Percentiles rank a stretch among this genome's conserved stretches.
Conservation (phyloP, 2,797 vertebrate species). For the Pempheris klunzingeri region DNA sequence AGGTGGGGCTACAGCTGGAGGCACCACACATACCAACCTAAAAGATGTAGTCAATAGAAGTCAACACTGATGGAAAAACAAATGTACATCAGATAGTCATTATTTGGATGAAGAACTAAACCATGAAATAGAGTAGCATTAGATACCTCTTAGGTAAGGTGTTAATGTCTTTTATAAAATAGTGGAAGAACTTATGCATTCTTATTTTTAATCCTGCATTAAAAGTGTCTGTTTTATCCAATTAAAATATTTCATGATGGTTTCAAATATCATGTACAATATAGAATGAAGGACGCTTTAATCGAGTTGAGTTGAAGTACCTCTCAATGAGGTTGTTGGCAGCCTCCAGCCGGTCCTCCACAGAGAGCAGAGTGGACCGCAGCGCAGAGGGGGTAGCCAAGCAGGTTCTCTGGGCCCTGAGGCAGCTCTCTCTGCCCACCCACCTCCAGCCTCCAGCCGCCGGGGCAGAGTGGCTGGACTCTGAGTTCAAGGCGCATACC, state of each 20-base stretch:
- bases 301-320: constrained; percentile 73
- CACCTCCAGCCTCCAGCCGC: constrained; percentile 86
- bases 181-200: background rate
- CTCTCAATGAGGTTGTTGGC: constrained; percentile 85
- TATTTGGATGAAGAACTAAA: constrained; percentile 17
- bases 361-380: constrained; percentile 80
- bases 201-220: background rate
- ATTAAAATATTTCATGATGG: background rate
- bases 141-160: background rate
- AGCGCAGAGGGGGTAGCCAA: constrained; percentile 78
- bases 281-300: background rate
- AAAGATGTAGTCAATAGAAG: constrained; percentile 30
- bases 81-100: background rate
- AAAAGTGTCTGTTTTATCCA: background rate
- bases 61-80: background rate
- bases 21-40: constrained; percentile 91
- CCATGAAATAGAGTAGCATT: background rate
- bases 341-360: constrained; percentile 79
- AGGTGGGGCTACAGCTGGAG: constrained; percentile 89
- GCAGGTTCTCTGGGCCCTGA: constrained; percentile 78
- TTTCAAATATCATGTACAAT: background rate
- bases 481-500: constrained; percentile 80
- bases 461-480: constrained; percentile 56
- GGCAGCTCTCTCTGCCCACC: constrained; percentile 87
- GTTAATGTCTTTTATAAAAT: background rate